A percentile compares a stretch with the other conserved stretches of the same genome.
Evolutionary conservation across 2,888 invertebrate genomes (phyloP).

Genomic region (Caradrina kadenii): DNA sequence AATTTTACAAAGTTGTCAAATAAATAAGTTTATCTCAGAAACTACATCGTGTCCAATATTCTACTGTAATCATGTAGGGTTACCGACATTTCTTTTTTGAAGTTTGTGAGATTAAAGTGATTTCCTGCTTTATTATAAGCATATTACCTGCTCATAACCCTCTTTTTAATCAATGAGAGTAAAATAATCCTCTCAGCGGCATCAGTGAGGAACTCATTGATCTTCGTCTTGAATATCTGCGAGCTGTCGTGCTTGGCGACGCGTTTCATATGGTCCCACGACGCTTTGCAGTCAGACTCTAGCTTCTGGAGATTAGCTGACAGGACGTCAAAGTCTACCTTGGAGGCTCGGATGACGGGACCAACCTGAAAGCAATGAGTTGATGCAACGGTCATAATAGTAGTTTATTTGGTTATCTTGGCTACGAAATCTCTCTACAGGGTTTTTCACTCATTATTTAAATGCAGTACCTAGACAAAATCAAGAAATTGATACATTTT

Average conservation of each 20-base stretch:
- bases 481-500: not conserved
- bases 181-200: constrained; percentile 99
- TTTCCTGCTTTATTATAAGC: constrained; percentile 19
- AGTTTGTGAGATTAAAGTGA: not conserved
- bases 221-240: constrained; percentile 96
- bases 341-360: constrained; percentile 96
- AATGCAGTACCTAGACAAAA: not conserved
- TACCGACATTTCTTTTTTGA: not conserved
- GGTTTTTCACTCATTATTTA: not conserved
- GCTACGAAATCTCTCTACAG: not conserved
- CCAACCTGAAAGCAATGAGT: constrained; percentile 92
- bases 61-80: not conserved
- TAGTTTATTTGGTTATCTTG: not conserved
- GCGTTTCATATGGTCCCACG: constrained; percentile 98
- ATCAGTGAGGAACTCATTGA: constrained; percentile 98
- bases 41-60: not conserved
- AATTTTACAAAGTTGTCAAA: not conserved
- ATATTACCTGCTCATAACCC: constrained; percentile 95
- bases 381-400: not conserved
- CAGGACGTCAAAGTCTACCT: constrained; percentile 98
- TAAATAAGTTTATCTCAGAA: constrained; percentile 6
- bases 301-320: constrained; percentile 95
- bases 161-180: constrained; percentile 96
- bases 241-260: constrained; percentile 98
- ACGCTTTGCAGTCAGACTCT: constrained; percentile 98